Evolutionary conservation across 2,888 invertebrate species (phyloP).

Genomic region (Drosophila putrida): DNA sequence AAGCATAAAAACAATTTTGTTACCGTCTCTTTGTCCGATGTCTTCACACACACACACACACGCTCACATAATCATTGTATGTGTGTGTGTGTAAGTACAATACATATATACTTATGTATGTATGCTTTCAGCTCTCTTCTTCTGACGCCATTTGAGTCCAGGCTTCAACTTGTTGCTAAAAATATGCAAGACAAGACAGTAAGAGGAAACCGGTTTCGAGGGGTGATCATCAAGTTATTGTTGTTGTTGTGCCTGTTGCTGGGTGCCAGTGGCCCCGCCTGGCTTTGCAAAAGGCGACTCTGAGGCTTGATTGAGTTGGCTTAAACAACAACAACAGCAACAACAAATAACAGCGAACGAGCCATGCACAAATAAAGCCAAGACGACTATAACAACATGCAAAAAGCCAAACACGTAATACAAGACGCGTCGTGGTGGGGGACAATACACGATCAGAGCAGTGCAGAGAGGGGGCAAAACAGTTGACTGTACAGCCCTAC

Average conservation of each 20-base stretch:
- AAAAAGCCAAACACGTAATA: constrained; percentile 75
- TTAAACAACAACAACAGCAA: constrained; percentile 41
- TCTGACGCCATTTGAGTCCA: constrained; percentile 27
- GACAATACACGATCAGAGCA: constrained; percentile 15
- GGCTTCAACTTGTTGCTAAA: constrained; percentile 77
- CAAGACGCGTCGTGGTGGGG: constrained; percentile 40
- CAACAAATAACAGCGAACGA: constrained; percentile 35
- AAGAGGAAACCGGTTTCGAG: constrained; percentile 72
- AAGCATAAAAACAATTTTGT: constrained; percentile 68
- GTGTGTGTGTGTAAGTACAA: constrained; percentile 1
- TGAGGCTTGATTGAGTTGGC: constrained; percentile 72
- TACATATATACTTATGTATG: not conserved
- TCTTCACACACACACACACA: constrained; percentile 43
- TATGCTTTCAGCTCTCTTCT: constrained; percentile 30
- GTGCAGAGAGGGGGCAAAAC: constrained; percentile 9
- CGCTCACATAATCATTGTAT: constrained; percentile 50
- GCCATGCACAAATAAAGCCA: constrained; percentile 71
- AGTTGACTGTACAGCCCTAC: constrained; percentile 13
- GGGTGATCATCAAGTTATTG: constrained; percentile 52
- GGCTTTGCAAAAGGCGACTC: constrained; percentile 44
- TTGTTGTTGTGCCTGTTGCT: constrained; percentile 65
- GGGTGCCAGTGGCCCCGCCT: constrained; percentile 52
- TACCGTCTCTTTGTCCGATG: constrained; percentile 60
- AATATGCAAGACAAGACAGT: constrained; percentile 78
- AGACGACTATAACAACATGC: constrained; percentile 48